These are phyloP conservation scores for Apteryx mantelli DNA, from an alignment of 2,113 vertebrate species.

Conservation along the genomic window DNA sequence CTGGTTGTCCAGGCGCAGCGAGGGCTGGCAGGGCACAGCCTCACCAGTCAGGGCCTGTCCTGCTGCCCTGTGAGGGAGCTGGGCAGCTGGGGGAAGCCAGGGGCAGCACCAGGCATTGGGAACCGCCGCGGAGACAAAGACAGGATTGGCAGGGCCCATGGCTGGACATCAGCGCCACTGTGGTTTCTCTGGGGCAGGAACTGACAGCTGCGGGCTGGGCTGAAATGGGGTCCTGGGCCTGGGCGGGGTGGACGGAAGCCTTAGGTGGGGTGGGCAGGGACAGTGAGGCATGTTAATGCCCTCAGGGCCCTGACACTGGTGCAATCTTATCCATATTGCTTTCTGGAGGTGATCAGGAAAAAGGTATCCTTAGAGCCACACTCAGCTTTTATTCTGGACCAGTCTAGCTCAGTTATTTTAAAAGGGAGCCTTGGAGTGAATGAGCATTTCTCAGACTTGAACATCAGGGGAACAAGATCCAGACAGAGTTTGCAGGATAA, in stretches of 20 bases:
- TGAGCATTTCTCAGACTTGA: neutral
- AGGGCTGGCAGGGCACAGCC: too few relatives aligned
- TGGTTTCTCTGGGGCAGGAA: rapidly evolving
- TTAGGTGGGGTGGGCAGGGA: too few relatives aligned
- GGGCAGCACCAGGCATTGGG: neutral
- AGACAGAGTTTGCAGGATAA: rapidly evolving
- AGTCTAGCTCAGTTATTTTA: neutral
- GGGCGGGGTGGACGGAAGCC: rapidly evolving
- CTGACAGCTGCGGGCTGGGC: neutral
- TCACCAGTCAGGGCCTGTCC: neutral
- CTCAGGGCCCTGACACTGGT: neutral
- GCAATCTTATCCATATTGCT: rapidly evolving
- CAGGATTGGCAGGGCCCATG: too few relatives aligned
- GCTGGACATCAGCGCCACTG: neutral
- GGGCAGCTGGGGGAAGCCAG: rapidly evolving
- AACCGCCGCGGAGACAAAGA: too few relatives aligned
- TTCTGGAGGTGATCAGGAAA: neutral
- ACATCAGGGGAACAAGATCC: neutral
- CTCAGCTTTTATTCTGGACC: neutral
- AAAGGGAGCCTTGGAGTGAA: neutral
- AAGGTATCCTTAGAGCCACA: rapidly evolving
- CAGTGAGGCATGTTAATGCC: neutral
- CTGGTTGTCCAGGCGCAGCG: neutral
- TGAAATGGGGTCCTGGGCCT: neutral
- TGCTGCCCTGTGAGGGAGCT: neutral